Percentiles rank a stretch among this genome's conserved stretches.
Evolutionary conservation across 1,140 invertebrate genomes (phyloP).

Genomic region (Drosophila auraria): DNA sequence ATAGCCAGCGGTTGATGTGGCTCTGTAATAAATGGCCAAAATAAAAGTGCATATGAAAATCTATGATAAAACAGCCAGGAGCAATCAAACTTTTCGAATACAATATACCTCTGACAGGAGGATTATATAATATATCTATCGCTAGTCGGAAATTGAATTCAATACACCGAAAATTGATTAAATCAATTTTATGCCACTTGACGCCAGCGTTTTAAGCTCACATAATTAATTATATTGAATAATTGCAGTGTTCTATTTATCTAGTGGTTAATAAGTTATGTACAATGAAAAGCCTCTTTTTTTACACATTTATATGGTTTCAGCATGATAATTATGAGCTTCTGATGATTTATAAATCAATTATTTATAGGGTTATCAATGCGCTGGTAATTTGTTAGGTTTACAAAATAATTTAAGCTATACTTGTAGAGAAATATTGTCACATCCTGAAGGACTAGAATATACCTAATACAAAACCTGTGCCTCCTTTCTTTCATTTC

Average conservation of each 20-base stretch:
- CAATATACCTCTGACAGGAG: background rate
- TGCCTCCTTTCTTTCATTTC: background rate
- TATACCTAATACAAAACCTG: no score
- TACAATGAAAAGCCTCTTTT: background rate
- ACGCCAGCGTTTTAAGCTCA: background rate
- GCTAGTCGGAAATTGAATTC: no score
- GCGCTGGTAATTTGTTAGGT: background rate
- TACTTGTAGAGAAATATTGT: background rate
- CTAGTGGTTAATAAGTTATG: conserved; percentile 5
- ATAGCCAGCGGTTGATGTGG: conserved; percentile 19
- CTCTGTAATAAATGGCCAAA: conserved; percentile 63
- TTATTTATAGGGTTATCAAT: background rate
- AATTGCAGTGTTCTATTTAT: background rate
- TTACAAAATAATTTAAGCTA: background rate
- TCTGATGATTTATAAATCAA: conserved; percentile 11
- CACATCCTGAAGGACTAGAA: no score
- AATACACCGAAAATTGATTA: background rate
- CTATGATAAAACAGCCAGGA: conserved; percentile 51
- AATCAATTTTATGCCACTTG: background rate
- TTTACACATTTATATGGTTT: background rate
- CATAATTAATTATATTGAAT: conserved; percentile 5
- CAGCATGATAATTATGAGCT: conserved; percentile 2
- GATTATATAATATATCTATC: background rate
- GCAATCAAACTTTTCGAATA: conserved; percentile 3
- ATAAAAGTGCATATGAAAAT: conserved; percentile 75